Evolutionary conservation across 2,888 invertebrate genomes (phyloP), one percentile per base, ranked within the genome.

Genomic region (Callimorpha dominula): DNA sequence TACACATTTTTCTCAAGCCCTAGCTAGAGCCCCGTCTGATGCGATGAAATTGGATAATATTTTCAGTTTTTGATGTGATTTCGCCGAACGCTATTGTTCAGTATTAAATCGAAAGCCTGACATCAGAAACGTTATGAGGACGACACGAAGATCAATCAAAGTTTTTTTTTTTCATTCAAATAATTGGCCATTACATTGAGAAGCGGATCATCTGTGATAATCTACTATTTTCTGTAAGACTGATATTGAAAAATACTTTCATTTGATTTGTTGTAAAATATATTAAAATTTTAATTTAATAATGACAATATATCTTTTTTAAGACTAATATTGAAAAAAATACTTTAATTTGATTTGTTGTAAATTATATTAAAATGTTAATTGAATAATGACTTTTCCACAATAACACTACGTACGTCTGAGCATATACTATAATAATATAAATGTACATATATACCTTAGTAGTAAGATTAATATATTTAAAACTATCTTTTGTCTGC

Each of bases 111-210:
- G 84, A 83, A 86, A 79, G 74, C 68, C 74, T 77, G 73, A 77
- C 76, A 72, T 79, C 76, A 77, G 75, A 65, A 83, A 82, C 78
- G 76, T 80, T 80, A 80, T 76, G 70, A 81, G 73, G 75, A 70
- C 73, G 78, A 81, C 74, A 81, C 81, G 80, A 82, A 80, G 79
- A 89, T 88, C 83, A 82, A 88, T 88, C 88, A 87, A 88, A 89
- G 90, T 85, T 90, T 89, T 90, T 90, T 91, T 89, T 86, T 88
- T n/a, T n/a, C n/a, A 92, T 92, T 86, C 85, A 82, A 88, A 89
- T 90, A 91, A 93, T 92, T 89, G 89, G 81, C 92, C 89, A 90
- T 93, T 91, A 91, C 86, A 86, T 88, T 88, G 82, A 85, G 86
- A 75, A 85, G 84, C 85, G 81, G 78, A 78, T 88, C 84, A 74